phyloP scores from a whole-genome alignment of 2,888 invertebrate species.

The Trilocha varians region DNA sequence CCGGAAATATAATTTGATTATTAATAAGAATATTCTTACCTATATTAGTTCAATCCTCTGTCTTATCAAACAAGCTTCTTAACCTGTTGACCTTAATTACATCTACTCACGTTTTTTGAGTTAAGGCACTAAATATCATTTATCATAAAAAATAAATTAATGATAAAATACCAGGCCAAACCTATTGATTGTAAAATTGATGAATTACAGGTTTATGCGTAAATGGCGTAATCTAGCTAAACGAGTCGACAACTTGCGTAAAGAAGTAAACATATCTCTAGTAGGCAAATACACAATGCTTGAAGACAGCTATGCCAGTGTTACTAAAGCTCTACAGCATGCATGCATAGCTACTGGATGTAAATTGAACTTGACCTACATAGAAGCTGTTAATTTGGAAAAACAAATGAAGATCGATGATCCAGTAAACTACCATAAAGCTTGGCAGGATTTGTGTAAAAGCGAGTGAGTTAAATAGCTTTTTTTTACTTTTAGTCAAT shows the following conservation, averaged over 20 bases:
- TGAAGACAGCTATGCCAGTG: slow-evolving; percentile 97
- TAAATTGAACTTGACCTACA: slow-evolving; percentile 89
- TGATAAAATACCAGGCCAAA: no score
- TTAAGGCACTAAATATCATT: no score
- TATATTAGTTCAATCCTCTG: background rate
- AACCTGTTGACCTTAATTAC: background rate
- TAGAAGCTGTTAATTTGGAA: slow-evolving; percentile 93
- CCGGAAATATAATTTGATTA: no score
- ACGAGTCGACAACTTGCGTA: slow-evolving; percentile 86
- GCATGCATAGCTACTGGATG: slow-evolving; percentile 89
- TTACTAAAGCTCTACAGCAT: slow-evolving; percentile 95
- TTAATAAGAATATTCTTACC: background rate
- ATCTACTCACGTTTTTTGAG: no score
- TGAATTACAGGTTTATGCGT: slow-evolving; percentile 79
- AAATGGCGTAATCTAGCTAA: slow-evolving; percentile 93
- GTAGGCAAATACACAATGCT: slow-evolving; percentile 98
- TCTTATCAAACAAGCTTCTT: background rate
- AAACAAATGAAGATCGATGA: slow-evolving; percentile 78
- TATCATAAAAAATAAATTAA: no score
- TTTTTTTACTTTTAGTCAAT: background rate
- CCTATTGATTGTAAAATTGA: no score
- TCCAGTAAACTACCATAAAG: slow-evolving; percentile 90
- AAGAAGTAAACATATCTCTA: slow-evolving; percentile 89
- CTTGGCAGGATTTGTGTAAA: slow-evolving; percentile 93
- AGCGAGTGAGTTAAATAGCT: slow-evolving; percentile 79